Evolutionary conservation across 2,888 invertebrate genomes (phyloP).

Genomic region (Caenorhabditis macrosperma): DNA sequence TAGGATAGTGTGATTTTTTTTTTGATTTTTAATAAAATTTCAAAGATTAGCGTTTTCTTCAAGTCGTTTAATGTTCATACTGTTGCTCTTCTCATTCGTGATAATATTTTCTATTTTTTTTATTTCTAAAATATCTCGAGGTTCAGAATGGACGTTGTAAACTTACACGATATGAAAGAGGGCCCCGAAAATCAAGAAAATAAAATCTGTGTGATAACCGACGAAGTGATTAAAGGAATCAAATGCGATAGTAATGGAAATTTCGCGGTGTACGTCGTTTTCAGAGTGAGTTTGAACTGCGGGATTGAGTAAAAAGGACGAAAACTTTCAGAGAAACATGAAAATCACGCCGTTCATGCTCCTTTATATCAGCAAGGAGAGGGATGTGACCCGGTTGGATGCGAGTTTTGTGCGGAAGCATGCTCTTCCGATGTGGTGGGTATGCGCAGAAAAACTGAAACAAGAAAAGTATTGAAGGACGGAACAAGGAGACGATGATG

Average conservation of each 20-base stretch:
- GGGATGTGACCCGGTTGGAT: not conserved
- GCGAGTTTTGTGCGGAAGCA: not conserved
- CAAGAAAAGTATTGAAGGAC: not conserved
- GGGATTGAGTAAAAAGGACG: not conserved
- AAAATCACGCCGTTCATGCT: slow-evolving; percentile 14
- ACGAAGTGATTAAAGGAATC: no score
- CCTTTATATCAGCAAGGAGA: not conserved
- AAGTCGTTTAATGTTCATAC: no score
- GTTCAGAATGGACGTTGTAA: slow-evolving; percentile 27
- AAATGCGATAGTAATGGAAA: no score
- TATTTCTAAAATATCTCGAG: not conserved
- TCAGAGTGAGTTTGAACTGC: not conserved
- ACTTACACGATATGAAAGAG: not conserved
- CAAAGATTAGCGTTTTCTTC: no score
- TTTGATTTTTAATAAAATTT: slow-evolving; percentile 5
- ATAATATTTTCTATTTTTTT: not conserved
- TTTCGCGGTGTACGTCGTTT: not conserved
- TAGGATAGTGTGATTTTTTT: no score
- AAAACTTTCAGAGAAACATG: not conserved
- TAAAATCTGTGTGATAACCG: no score
- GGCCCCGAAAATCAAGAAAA: not conserved
- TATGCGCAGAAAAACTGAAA: no score
- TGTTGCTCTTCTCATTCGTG: slow-evolving; percentile 10
- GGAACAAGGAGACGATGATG: not conserved
- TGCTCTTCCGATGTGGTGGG: slow-evolving; percentile 8